Conservation (phyloP, 2,113 vertebrate genomes). For the Sinocyclocheilus anophthalmus region DNA sequence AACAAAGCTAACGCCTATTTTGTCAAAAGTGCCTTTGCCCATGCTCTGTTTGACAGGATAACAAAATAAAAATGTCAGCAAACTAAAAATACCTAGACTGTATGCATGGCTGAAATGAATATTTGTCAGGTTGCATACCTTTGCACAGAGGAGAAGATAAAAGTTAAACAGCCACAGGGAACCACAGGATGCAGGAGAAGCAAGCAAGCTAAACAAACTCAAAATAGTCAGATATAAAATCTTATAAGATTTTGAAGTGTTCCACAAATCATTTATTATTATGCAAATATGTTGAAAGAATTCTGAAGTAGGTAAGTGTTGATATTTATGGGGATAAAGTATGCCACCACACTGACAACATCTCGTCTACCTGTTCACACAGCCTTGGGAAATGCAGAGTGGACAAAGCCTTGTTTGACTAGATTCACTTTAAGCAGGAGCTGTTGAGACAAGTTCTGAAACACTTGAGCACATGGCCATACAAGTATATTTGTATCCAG, state of each 20-base stretch:
- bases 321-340: background rate
- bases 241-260: too few relatives aligned
- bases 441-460: constrained; percentile 65
- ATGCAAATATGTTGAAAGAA: background rate
- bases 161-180: background rate
- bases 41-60: constrained; percentile 25
- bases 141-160: background rate
- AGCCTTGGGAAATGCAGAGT: constrained; percentile 14
- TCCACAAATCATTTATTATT: background rate
- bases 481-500: constrained; percentile 57
- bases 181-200: background rate
- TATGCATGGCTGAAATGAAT: background rate
- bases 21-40: constrained; percentile 35
- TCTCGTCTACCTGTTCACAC: constrained; percentile 8
- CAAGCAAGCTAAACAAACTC: background rate
- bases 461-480: constrained; percentile 58
- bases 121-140: background rate
- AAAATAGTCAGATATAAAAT: background rate
- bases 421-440: constrained; percentile 43
- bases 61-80: background rate
- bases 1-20: background rate
- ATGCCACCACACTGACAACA: constrained; percentile 18
- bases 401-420: constrained; percentile 32
- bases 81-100: background rate
- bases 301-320: background rate